Percentiles rank a stretch among this genome's conserved stretches.
These are phyloP conservation scores for Dipus sagitta DNA, from an alignment of 2,797 vertebrate genomes.

Conservation along the genomic window DNA sequence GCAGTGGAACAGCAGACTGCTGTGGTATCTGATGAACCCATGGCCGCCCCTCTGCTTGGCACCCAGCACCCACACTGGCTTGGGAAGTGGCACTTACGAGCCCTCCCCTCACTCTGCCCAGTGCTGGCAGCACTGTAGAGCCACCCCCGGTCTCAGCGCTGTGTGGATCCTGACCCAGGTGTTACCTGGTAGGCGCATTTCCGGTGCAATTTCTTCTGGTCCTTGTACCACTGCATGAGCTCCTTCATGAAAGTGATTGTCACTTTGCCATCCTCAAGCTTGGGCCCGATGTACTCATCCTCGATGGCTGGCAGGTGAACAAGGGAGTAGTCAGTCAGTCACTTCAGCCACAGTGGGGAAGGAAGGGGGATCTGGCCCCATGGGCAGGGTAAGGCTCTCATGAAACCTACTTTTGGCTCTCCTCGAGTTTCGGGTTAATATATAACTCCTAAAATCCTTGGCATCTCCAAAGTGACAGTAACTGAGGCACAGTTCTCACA, in stretches of 20 bases:
- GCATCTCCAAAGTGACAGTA: not conserved
- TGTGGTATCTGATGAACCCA: too few relatives aligned
- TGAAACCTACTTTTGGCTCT: not conserved
- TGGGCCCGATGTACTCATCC: constrained; percentile 95
- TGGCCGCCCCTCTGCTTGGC: not conserved
- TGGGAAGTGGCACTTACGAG: fast-evolving
- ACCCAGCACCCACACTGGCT: fast-evolving
- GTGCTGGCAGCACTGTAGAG: not conserved
- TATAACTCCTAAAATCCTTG: not conserved
- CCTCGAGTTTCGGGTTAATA: not conserved
- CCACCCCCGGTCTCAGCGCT: fast-evolving
- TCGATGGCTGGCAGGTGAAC: constrained; percentile 91
- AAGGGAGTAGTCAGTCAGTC: constrained; percentile 11
- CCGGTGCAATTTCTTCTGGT: constrained; percentile 97
- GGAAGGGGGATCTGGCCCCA: not conserved
- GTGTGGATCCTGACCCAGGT: fast-evolving
- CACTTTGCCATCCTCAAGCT: constrained; percentile 94
- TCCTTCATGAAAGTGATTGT: constrained; percentile 95
- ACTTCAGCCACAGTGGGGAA: not conserved
- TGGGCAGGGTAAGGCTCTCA: not conserved
- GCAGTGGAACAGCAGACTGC: not conserved
- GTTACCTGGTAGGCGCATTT: constrained; percentile 97
- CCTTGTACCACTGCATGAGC: constrained; percentile 97
- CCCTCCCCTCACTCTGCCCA: not conserved
- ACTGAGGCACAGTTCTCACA: not conserved